A percentile compares a stretch with the other conserved stretches of the same genome.
Conservation (phyloP, 2,888 invertebrate species). For the Galerucella nymphaeae region DNA sequence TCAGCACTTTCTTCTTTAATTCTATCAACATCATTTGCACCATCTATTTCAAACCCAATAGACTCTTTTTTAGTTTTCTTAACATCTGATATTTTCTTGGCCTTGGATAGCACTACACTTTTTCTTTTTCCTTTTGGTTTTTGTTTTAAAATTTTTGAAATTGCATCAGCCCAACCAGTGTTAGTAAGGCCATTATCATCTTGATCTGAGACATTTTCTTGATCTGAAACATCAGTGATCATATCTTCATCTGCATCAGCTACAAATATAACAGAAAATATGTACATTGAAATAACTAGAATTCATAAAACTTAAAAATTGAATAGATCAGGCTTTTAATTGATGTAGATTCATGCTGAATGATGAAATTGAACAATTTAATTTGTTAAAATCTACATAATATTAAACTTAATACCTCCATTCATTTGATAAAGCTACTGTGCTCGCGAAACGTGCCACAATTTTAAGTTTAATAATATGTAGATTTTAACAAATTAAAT, state of each 20-base stretch:
- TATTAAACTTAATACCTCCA: no score
- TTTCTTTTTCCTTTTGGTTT: constrained; percentile 82
- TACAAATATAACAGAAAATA: not conserved
- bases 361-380: no score
- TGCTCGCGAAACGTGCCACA: no score
- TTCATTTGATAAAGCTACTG: no score
- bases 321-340: no score
- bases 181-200: constrained; percentile 64
- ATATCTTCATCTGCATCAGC: not conserved
- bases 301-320: no score
- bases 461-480: no score
- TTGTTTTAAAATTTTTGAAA: constrained; percentile 80
- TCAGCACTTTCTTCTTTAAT: constrained; percentile 64
- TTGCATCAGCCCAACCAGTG: constrained; percentile 84
- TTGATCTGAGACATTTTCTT: constrained; percentile 36
- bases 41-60: constrained; percentile 75
- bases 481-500: no score
- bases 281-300: no score
- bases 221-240: not conserved
- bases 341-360: no score
- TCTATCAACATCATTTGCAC: constrained; percentile 66
- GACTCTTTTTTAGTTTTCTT: constrained; percentile 65
- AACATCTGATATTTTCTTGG: constrained; percentile 76
- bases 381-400: no score
- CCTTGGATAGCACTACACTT: constrained; percentile 80